A percentile compares a stretch with the other conserved stretches of the same genome.
phyloP scores from a whole-genome alignment of 2,113 vertebrate species.

The Setophaga kirtlandii region DNA sequence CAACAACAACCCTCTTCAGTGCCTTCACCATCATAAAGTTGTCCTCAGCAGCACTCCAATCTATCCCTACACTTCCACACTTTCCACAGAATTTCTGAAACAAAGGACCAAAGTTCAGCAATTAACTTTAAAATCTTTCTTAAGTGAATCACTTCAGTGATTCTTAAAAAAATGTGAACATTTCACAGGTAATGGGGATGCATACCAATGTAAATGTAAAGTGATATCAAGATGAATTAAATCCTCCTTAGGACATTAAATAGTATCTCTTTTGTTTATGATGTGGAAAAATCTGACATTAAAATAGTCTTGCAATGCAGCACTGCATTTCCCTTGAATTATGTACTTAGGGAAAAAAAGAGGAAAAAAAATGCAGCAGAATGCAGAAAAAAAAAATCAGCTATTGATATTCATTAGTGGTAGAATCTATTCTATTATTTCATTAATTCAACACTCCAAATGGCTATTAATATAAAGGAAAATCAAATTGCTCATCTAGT shows the following conservation, averaged over 20 bases:
- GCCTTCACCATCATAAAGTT: not conserved
- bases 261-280: not conserved
- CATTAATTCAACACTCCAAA: not conserved
- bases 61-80: not conserved
- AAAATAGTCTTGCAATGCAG: not conserved
- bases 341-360: not conserved
- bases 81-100: not conserved
- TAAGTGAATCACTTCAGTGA: not conserved
- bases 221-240: not conserved
- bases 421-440: not conserved
- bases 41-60: fast-evolving
- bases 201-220: not conserved
- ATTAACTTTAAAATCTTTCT: not conserved
- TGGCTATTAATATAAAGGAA: not conserved
- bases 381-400: not conserved
- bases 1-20: not conserved
- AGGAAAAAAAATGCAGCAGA: not conserved
- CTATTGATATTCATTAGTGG: not conserved
- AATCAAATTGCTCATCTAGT: not conserved
- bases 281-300: not conserved
- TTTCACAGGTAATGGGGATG: not conserved
- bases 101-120: not conserved
- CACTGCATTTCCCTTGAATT: not conserved
- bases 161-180: not conserved
- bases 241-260: not conserved